phyloP scores from a whole-genome alignment of 2,113 vertebrate genomes.

The Prionailurus bengalensis region DNA sequence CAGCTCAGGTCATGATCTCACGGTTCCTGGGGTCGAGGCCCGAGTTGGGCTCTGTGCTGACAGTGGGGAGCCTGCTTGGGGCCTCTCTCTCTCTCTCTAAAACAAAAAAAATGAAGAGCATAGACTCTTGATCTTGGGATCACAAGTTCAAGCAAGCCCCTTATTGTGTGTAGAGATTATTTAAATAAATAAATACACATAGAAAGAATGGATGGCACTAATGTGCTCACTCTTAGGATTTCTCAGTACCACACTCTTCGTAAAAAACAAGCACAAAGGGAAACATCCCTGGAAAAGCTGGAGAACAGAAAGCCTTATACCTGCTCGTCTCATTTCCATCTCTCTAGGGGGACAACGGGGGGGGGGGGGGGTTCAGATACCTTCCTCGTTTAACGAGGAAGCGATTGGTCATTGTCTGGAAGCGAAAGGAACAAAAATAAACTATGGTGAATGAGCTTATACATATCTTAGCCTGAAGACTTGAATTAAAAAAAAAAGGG shows the following conservation, averaged over 20 bases:
- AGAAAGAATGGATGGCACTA: not conserved
- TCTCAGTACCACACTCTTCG: not conserved
- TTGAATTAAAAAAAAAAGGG: not conserved
- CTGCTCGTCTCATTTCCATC: not conserved
- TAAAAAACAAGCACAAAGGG: slow-evolving; percentile 5
- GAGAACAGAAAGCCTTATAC: not conserved
- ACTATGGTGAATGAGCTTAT: not conserved
- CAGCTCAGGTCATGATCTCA: not conserved
- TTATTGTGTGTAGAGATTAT: not conserved
- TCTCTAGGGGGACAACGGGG: not conserved
- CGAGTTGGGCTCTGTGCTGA: not conserved
- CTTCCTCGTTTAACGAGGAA: not conserved
- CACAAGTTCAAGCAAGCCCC: not conserved
- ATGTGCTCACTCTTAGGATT: not conserved
- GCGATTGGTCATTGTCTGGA: not conserved
- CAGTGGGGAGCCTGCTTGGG: not conserved
- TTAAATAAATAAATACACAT: too few relatives aligned
- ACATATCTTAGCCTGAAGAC: not conserved
- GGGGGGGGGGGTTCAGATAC: not conserved
- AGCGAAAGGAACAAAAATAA: not conserved
- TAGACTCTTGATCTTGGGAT: not conserved
- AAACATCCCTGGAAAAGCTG: not conserved
- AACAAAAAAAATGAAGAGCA: too few relatives aligned
- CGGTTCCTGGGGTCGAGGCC: not conserved
- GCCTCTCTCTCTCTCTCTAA: not conserved